These are phyloP conservation scores for Cirrhinus mrigala DNA, from an alignment of 2,797 vertebrate genomes.

Conservation along the genomic window DNA sequence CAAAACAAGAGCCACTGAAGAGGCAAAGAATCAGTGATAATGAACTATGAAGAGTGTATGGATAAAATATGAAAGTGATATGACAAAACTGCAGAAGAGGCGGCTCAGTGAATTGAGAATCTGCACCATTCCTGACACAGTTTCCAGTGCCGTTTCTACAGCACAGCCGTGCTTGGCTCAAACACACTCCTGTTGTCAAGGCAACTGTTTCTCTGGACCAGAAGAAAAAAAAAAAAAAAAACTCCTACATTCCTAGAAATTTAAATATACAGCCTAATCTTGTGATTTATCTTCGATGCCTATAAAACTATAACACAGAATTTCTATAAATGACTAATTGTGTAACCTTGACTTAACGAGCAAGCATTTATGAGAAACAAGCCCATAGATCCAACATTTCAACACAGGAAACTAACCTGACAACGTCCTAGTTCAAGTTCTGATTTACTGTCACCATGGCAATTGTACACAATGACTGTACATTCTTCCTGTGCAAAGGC, in stretches of 20 bases:
- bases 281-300: conserved; percentile 52
- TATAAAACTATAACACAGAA: not conserved
- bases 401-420: not conserved
- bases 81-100: conserved; percentile 47
- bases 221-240: conserved; percentile 31
- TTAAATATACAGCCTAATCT: conserved; percentile 68
- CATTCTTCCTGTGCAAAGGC: conserved; percentile 3
- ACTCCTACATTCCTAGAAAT: conserved; percentile 71
- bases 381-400: not conserved
- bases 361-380: not conserved
- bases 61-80: conserved; percentile 60
- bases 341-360: not conserved
- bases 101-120: conserved; percentile 56
- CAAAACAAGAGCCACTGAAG: conserved; percentile 55
- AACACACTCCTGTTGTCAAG: conserved; percentile 80
- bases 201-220: conserved; percentile 76
- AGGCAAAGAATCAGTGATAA: conserved; percentile 34
- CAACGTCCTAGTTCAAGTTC: not conserved
- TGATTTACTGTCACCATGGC: conserved; percentile 56
- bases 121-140: conserved; percentile 74
- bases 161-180: conserved; percentile 69
- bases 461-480: conserved; percentile 42
- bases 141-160: conserved; percentile 74
- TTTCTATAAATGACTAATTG: not conserved
- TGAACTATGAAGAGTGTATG: not conserved